Conservation (phyloP, 1,140 invertebrate genomes). For the Apis laboriosa region DNA sequence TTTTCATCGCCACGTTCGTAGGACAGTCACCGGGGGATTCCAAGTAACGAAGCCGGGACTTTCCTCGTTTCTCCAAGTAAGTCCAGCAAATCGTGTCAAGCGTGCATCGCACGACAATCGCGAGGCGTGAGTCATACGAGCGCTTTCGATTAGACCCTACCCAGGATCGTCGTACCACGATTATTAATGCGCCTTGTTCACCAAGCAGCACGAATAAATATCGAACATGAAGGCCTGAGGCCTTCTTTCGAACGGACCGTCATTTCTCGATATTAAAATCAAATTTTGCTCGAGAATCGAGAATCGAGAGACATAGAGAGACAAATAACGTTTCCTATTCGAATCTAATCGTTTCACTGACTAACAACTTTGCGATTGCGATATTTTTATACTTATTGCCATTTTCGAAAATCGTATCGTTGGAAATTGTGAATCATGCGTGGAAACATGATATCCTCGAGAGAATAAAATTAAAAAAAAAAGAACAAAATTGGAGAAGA, state of each 20-base stretch:
- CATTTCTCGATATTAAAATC: neutral
- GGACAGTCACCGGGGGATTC: conserved; percentile 42
- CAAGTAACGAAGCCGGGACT: conserved; percentile 55
- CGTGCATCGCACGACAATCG: conserved; percentile 60
- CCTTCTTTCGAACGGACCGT: neutral
- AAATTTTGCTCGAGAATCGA: neutral
- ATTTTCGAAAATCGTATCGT: too few relatives aligned
- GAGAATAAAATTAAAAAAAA: too few relatives aligned
- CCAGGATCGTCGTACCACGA: conserved; percentile 4
- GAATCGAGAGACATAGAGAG: too few relatives aligned
- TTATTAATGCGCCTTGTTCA: conserved; percentile 38
- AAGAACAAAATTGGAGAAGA: too few relatives aligned
- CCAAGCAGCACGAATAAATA: neutral
- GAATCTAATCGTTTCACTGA: too few relatives aligned
- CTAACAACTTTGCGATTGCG: too few relatives aligned
- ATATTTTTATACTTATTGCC: too few relatives aligned
- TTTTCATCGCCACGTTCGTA: conserved; percentile 18
- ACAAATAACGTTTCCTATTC: too few relatives aligned
- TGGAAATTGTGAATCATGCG: too few relatives aligned
- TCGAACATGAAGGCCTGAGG: neutral
- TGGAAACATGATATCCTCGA: too few relatives aligned
- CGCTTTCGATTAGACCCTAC: conserved; percentile 47
- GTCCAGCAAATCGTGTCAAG: conserved; percentile 59
- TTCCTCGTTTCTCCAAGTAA: conserved; percentile 59
- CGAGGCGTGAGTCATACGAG: conserved; percentile 51